phyloP scores from a whole-genome alignment of 2,113 vertebrate genomes.

The Lophotis ruficrista region DNA sequence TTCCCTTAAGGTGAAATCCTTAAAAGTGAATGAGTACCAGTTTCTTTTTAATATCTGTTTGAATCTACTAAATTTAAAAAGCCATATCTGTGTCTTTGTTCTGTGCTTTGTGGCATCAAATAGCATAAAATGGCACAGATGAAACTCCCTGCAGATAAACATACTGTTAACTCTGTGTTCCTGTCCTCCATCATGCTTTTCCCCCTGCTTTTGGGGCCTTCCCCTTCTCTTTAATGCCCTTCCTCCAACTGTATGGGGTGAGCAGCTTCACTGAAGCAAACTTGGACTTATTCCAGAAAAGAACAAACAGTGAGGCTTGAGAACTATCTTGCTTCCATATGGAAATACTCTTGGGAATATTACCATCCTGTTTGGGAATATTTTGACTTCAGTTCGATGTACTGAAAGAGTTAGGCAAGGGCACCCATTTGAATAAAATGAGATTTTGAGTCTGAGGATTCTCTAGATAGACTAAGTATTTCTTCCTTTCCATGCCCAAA shows the following conservation, averaged over 20 bases:
- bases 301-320: neutral
- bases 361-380: neutral
- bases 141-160: neutral
- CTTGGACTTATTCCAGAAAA: neutral
- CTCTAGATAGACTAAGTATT: neutral
- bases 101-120: neutral
- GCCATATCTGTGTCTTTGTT: neutral
- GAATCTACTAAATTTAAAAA: neutral
- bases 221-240: neutral
- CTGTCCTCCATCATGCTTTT: neutral
- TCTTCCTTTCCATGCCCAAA: neutral
- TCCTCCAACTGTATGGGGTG: neutral
- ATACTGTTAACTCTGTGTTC: neutral
- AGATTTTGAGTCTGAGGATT: neutral
- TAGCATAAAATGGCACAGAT: neutral
- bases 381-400: neutral
- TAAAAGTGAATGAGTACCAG: neutral
- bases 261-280: neutral
- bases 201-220: neutral
- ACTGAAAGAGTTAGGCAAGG: neutral
- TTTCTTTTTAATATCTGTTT: neutral
- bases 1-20: conserved; percentile 14
- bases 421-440: neutral
- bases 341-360: neutral
- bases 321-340: neutral